Evolutionary conservation across 1,140 invertebrate species (phyloP).

Genomic region (Sycophila sp.): DNA sequence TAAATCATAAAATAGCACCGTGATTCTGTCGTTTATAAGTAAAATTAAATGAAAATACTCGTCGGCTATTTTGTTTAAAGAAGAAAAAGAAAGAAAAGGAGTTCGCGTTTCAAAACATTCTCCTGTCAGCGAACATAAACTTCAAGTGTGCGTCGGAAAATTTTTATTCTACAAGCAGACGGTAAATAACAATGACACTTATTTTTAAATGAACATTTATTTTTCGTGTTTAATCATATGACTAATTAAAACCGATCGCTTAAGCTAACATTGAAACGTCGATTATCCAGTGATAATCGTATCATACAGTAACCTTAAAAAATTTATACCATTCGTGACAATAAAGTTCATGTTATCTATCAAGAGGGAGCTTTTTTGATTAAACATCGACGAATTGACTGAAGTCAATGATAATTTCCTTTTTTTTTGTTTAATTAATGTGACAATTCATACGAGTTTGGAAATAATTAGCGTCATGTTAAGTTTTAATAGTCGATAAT

Average conservation of each 20-base stretch:
- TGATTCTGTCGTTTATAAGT: no score
- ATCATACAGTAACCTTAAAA: slow-evolving; percentile 6
- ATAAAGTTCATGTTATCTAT: slow-evolving; percentile 1
- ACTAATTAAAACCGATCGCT: slow-evolving; percentile 3
- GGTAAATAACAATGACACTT: neutral
- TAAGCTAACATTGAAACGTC: neutral
- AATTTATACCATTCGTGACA: neutral
- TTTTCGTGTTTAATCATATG: slow-evolving; percentile 12
- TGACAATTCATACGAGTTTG: no score
- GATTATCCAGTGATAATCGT: slow-evolving; percentile 15
- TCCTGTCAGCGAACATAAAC: neutral
- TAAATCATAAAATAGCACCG: no score
- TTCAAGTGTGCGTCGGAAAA: neutral
- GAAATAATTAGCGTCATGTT: no score
- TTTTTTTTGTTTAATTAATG: no score
- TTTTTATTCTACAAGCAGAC: neutral
- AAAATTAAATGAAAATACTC: no score
- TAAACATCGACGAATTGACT: no score
- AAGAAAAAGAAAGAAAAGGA: neutral
- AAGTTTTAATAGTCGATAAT: no score
- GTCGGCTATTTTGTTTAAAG: no score
- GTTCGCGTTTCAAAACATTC: neutral
- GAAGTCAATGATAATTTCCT: no score
- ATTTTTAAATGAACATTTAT: slow-evolving; percentile 2
- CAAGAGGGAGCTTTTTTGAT: neutral